Evolutionary conservation across 2,113 vertebrate species (phyloP), one percentile per base, ranked within the genome.

Genomic region (Aphyosemion australe): DNA sequence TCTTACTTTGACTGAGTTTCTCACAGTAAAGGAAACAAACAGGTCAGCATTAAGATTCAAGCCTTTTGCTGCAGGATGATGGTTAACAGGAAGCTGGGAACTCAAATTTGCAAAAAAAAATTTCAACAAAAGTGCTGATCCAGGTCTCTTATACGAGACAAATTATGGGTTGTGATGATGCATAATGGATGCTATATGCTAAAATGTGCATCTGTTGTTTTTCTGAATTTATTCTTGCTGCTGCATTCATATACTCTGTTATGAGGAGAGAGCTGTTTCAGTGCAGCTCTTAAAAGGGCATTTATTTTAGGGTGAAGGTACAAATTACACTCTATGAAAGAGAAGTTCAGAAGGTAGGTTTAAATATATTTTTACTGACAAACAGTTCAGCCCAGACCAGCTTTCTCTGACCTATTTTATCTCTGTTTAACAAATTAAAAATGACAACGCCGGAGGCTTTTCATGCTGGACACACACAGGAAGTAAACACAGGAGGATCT

Each of bases 111-210:
- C 46, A 13, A 26, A n/a, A n/a, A 7, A 32, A n/a, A 45, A 2
- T 6, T 60, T 58, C 26, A 7, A 37, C 34, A 37, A 37, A 37
- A 37, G 18, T 39, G 73, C 45, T 56, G 56, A 79, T 65, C 2
- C n/a, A 42, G 41, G 26, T 51, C 7, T 61, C 57, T 61, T 3
- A 5, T 12, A 8, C 11, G 16, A 59, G 4, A 31, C 3, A 15
- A 49, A 15, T 15, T 42, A 15, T 42, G 18, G 47, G 34, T 5
- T 26, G 20, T 49, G 46, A 60, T 59, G 54, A 60, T 60, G 51
- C 45, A 62, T 32, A 41, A 26, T 39, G 59, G 20, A n/a, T 4
- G 49, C 7, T 13, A n/a, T 42, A 7, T 26, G 34, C 34, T 37
- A 37, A 37, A 37, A 37, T 7, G 34, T 37, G 11, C 48, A 53